Evolutionary conservation across 2,888 invertebrate species (phyloP).

Genomic region (Lamellibrachia columna): DNA sequence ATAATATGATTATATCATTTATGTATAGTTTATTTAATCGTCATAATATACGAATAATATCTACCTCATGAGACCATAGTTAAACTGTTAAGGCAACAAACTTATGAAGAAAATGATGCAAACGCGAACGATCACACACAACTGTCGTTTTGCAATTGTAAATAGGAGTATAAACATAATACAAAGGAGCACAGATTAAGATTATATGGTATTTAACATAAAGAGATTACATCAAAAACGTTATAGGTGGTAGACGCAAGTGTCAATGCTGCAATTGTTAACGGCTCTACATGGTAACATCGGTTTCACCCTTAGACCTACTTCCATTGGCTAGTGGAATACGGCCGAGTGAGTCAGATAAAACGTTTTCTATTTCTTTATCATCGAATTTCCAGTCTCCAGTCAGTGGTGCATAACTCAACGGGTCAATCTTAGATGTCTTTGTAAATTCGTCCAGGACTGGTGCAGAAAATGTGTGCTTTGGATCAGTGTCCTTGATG

Average conservation of each 20-base stretch:
- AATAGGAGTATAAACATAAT: no score
- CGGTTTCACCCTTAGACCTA: slow-evolving; percentile 26
- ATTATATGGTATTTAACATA: no score
- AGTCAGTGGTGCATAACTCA: slow-evolving; percentile 52
- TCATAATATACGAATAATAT: neutral
- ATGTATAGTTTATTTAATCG: neutral
- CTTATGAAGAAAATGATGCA: no score
- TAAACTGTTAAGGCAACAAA: no score
- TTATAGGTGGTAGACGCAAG: no score
- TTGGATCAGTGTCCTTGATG: slow-evolving; percentile 56
- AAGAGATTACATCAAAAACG: no score
- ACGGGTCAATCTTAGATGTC: slow-evolving; percentile 59
- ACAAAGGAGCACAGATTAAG: no score
- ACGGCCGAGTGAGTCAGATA: slow-evolving; percentile 49
- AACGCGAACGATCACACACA: no score
- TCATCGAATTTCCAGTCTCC: slow-evolving; percentile 57
- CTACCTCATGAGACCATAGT: neutral
- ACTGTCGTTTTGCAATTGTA: no score
- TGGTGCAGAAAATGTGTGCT: slow-evolving; percentile 59
- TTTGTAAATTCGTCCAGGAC: slow-evolving; percentile 58
- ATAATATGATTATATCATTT: neutral
- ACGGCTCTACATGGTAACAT: neutral
- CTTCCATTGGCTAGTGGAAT: slow-evolving; percentile 58
- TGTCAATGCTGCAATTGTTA: neutral
- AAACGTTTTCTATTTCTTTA: slow-evolving; percentile 53